These are phyloP conservation scores for Drusus annulatus DNA, from an alignment of 1,140 invertebrate species.

Conservation along the genomic window DNA sequence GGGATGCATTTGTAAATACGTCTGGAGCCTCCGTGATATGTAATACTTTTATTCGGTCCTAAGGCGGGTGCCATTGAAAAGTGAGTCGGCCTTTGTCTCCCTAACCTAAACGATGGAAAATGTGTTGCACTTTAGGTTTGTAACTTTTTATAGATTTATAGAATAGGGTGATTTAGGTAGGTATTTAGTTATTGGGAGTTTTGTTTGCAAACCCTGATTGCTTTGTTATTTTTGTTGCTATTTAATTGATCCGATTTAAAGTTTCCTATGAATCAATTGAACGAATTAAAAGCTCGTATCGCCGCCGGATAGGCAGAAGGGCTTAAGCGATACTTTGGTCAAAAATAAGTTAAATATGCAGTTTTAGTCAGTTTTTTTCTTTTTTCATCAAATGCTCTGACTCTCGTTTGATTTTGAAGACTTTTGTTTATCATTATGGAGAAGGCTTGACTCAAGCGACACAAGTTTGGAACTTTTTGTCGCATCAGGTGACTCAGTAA, in stretches of 20 bases:
- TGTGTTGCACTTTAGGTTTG: neutral
- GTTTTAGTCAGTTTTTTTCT: too few species aligned
- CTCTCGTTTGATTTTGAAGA: too few species aligned
- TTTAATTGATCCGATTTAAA: neutral
- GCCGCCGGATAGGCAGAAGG: too few species aligned
- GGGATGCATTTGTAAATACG: slow-evolving; percentile 34
- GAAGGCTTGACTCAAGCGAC: too few species aligned
- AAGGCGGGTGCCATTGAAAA: slow-evolving; percentile 7
- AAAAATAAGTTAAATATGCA: too few species aligned
- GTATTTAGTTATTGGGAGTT: neutral
- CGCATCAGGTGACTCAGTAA: too few species aligned
- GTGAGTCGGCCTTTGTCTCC: neutral
- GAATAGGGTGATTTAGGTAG: neutral
- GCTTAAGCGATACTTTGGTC: too few species aligned
- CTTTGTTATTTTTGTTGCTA: neutral
- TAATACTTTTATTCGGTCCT: slow-evolving; percentile 32
- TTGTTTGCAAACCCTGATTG: neutral
- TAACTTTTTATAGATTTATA: too few species aligned
- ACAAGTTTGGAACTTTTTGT: too few species aligned
- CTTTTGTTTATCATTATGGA: too few species aligned
- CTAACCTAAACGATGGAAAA: neutral
- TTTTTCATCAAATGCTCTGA: too few species aligned
- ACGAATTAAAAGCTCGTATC: too few species aligned
- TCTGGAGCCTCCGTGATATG: slow-evolving; percentile 13
- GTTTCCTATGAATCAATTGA: neutral